Conservation (phyloP, 2,797 vertebrate species). For the Coregonus suidteri region DNA sequence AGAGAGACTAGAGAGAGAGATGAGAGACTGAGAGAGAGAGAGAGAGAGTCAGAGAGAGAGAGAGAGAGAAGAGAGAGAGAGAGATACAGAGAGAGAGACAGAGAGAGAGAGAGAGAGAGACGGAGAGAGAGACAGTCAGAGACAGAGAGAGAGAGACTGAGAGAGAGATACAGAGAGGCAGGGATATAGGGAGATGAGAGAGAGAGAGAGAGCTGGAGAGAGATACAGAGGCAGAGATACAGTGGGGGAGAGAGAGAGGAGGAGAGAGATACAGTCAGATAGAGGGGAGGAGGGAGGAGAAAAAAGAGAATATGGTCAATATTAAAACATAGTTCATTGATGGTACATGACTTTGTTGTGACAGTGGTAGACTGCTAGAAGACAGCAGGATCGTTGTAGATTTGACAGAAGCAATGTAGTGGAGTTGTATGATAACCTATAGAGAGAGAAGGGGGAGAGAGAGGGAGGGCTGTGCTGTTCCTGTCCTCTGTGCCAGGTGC, state of each 20-base stretch:
- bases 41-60: neutral
- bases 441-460: too few relatives aligned
- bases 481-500: too few relatives aligned
- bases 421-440: too few relatives aligned
- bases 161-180: neutral
- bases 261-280: too few relatives aligned
- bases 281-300: neutral
- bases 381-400: too few relatives aligned
- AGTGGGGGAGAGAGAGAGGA: constrained; percentile 5
- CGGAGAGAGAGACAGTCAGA: too few relatives aligned
- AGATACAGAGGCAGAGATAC: constrained; percentile 32
- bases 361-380: too few relatives aligned
- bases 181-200: neutral
- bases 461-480: too few relatives aligned
- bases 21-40: neutral
- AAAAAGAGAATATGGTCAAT: too few relatives aligned
- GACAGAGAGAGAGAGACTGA: neutral
- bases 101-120: neutral
- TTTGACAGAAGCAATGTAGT: too few relatives aligned
- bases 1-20: neutral
- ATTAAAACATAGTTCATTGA: too few relatives aligned
- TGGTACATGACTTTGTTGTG: too few relatives aligned
- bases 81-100: neutral
- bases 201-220: constrained; percentile 8
- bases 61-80: neutral